phyloP scores from a whole-genome alignment of 1,140 invertebrate genomes.

The Patella vulgata region DNA sequence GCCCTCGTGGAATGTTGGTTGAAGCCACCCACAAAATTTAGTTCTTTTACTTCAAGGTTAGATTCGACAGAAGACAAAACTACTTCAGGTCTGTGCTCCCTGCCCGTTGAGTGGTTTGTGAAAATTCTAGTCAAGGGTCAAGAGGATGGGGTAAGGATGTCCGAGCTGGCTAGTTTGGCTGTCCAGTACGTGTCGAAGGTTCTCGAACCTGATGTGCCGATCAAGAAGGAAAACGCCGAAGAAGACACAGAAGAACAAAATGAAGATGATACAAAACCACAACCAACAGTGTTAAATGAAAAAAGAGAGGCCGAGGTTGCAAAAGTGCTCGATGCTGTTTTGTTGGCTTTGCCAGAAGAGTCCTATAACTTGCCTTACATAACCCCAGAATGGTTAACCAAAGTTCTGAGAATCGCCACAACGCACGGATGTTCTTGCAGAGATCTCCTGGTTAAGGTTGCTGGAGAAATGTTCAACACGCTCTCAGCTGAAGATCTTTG shows the following conservation, averaged over 20 bases:
- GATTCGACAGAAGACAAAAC: conserved; percentile 31
- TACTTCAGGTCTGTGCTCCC: conserved; percentile 31
- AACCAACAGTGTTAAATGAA: too few relatives aligned
- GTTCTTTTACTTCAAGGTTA: conserved; percentile 28
- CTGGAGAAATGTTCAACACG: conserved; percentile 49
- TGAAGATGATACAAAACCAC: not conserved
- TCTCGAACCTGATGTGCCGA: conserved; percentile 37
- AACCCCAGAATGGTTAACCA: conserved; percentile 56
- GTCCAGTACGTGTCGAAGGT: conserved; percentile 41
- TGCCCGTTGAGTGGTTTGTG: conserved; percentile 55
- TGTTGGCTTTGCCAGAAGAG: conserved; percentile 53
- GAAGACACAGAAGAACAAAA: too few relatives aligned
- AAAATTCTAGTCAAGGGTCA: conserved; percentile 42
- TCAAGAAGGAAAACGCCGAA: too few relatives aligned
- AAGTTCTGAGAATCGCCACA: conserved; percentile 50
- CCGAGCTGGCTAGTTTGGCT: conserved; percentile 42
- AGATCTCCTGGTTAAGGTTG: conserved; percentile 46
- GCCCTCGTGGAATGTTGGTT: conserved; percentile 60
- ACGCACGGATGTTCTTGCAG: conserved; percentile 47
- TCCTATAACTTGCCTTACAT: conserved; percentile 46
- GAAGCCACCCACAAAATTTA: conserved; percentile 50
- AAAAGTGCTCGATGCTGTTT: conserved; percentile 48
- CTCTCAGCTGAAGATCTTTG: conserved; percentile 52
- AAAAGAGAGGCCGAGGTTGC: conserved; percentile 1
- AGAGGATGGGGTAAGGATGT: conserved; percentile 42